Percentiles rank a stretch among this genome's conserved stretches.
Evolutionary conservation across 2,113 vertebrate genomes (phyloP).

Genomic region (Polypterus bichir): DNA sequence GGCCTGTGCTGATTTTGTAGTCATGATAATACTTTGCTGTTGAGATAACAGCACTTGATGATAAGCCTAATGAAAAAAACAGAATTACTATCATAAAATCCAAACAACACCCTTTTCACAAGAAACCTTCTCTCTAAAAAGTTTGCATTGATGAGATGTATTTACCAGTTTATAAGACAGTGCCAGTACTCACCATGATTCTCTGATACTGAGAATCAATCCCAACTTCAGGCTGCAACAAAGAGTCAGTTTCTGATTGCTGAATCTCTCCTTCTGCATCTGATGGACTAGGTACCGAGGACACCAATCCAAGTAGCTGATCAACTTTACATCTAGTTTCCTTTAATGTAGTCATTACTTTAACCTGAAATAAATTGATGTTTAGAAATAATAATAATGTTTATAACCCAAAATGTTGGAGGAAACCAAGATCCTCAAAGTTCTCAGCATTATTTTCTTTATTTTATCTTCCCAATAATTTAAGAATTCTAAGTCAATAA

Average conservation of each 20-base stretch:
- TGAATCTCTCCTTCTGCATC: too few species aligned
- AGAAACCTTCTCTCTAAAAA: not conserved
- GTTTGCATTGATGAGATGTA: too few species aligned
- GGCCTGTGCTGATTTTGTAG: constrained; percentile 65
- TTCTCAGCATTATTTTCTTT: too few species aligned
- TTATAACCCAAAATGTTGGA: not conserved
- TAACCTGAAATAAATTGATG: constrained; percentile 53
- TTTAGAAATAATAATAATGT: not conserved
- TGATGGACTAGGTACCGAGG: constrained; percentile 11
- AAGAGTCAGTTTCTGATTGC: constrained; percentile 17
- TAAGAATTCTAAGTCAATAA: too few species aligned
- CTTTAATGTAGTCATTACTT: constrained; percentile 76
- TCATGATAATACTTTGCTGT: constrained; percentile 73
- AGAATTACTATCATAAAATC: not conserved
- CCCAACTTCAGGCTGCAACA: constrained; percentile 29
- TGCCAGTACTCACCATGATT: constrained; percentile 59
- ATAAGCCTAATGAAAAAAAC: constrained; percentile 39
- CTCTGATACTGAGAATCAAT: constrained; percentile 57
- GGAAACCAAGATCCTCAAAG: too few species aligned
- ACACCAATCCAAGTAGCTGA: constrained; percentile 57
- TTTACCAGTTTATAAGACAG: not conserved
- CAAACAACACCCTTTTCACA: not conserved
- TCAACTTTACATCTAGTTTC: constrained; percentile 72
- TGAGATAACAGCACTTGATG: constrained; percentile 79
- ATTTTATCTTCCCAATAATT: too few species aligned